Conservation (phyloP, 2,888 invertebrate genomes). For the Gasteruption jaculator region DNA sequence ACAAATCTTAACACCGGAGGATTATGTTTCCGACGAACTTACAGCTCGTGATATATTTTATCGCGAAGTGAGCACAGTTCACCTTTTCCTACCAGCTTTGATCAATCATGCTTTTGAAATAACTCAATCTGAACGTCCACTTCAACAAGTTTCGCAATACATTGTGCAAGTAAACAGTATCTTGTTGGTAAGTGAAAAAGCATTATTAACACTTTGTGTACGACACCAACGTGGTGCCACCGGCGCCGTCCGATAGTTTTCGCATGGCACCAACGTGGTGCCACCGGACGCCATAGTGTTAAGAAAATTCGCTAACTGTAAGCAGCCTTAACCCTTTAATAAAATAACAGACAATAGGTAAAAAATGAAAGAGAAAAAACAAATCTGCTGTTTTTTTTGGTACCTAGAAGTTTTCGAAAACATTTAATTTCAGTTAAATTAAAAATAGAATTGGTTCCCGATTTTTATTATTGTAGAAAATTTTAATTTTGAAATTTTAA, state of each 20-base stretch:
- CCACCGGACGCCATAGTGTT: too few species aligned
- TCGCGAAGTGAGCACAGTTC: constrained; percentile 64
- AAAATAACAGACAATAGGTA: background rate
- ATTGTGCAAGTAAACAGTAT: constrained; percentile 44
- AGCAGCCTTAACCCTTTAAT: background rate
- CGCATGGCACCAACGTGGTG: too few species aligned
- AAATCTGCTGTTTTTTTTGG: background rate
- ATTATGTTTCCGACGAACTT: constrained; percentile 49
- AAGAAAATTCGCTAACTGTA: background rate
- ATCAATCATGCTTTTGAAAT: constrained; percentile 60
- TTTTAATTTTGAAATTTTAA: too few species aligned
- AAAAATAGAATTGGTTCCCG: too few species aligned
- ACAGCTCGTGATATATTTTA: constrained; percentile 73
- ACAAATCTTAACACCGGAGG: constrained; percentile 36
- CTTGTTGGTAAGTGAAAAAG: constrained; percentile 36
- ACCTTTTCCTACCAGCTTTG: constrained; percentile 63
- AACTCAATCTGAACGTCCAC: constrained; percentile 58
- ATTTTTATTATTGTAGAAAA: too few species aligned
- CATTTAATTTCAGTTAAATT: too few species aligned
- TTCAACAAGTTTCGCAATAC: constrained; percentile 56
- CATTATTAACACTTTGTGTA: too few species aligned
- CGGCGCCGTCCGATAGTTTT: too few species aligned
- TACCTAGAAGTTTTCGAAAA: too few species aligned
- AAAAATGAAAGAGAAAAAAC: background rate
- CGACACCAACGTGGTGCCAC: too few species aligned